Evolutionary conservation across 1,140 invertebrate species (phyloP), one percentile per base, ranked within the genome.

Genomic region (Cyrtorhinus lividipennis): DNA sequence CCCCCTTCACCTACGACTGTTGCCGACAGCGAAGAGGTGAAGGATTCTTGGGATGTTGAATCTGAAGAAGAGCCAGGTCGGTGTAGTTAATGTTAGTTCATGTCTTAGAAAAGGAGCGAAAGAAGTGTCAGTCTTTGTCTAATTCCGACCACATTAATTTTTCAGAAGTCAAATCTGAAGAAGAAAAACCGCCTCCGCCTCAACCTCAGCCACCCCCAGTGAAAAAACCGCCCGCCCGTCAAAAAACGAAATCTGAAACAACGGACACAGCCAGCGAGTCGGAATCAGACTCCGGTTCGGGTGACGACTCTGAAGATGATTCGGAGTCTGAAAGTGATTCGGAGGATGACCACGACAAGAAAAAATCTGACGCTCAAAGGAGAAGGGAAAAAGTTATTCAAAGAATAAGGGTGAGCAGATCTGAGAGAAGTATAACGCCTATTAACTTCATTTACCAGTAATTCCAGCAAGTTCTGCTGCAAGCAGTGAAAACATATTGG

Each of bases 31-130:
- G 81, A 82, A 56, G 81, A 80, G 25, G 81, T 90, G 2, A 90
- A 90, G 72, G 87, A 90, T 71, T 81, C 86, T 1, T 90, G 87
- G 88, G 88, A 91, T 78, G 83, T 83, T 2, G 66, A 68, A 30
- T 68, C 67, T 10, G 67, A 66, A 20, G 63, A 62, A 58, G 67
- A 67, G 13, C 65, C 67, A 60, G 63, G 62, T 61, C 45, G 44
- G 56, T 27, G 24, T 65, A 25, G 20, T 59, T 38, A 15, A 38
- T 38, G 30, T 38, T 38, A 38, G n/a, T n/a, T n/a, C n/a, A n/a
- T n/a, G n/a, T n/a, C n/a, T n/a, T n/a, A n/a, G n/a, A n/a, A n/a
- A n/a, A n/a, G n/a, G n/a, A n/a, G n/a, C n/a, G n/a, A n/a, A n/a
- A n/a, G n/a, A n/a, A n/a, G n/a, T n/a, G n/a, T n/a, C n/a, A n/a